A percentile compares a stretch with the other conserved stretches of the same genome.
Conservation (phyloP, 2,797 vertebrate genomes). For the Cygnus olor region DNA sequence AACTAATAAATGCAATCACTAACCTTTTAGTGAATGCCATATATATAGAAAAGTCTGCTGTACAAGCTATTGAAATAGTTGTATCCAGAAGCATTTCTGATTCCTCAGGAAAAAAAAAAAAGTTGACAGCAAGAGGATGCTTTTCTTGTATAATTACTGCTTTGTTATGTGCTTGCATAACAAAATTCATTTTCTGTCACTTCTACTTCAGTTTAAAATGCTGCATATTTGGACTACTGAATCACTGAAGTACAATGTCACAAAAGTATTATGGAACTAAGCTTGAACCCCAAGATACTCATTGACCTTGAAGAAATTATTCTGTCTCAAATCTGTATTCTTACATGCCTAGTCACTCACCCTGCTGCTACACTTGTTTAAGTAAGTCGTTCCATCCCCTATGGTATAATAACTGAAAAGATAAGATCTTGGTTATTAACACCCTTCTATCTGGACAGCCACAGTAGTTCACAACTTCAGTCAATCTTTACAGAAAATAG, state of each 20-base stretch:
- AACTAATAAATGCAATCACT: neutral
- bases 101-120: neutral
- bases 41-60: neutral
- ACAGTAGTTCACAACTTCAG: neutral
- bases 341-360: neutral
- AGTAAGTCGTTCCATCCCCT: neutral
- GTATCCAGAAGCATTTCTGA: neutral
- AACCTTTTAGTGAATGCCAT: neutral
- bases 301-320: neutral
- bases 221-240: neutral
- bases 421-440: neutral
- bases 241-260: neutral
- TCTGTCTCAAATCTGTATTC: neutral
- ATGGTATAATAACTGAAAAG: rapidly evolving
- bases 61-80: neutral
- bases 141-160: neutral
- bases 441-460: neutral
- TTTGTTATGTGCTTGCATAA: neutral
- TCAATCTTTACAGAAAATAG: neutral
- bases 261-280: neutral
- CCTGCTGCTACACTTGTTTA: neutral
- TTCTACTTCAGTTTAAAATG: neutral
- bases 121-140: neutral
- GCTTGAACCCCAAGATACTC: neutral
- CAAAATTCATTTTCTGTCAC: neutral